Evolutionary conservation across 2,888 invertebrate genomes (phyloP).

Genomic region (Harpalus rubripes): DNA sequence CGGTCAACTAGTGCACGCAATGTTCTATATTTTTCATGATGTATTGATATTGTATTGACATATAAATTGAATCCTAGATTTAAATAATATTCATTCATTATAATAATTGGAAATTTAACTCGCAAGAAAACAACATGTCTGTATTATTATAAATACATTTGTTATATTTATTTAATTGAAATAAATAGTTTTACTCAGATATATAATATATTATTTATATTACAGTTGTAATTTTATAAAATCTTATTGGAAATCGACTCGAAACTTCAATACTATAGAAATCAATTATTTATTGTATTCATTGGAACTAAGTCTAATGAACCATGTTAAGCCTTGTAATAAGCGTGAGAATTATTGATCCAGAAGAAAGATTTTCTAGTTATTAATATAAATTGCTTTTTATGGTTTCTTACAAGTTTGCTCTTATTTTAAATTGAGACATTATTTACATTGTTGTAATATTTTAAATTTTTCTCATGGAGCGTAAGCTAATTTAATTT

Average conservation of each 20-base stretch:
- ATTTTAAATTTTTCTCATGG: slow-evolving; percentile 6
- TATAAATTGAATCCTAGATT: no score
- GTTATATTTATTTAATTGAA: no score
- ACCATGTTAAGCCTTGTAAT: slow-evolving; percentile 16
- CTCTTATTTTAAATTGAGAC: background rate
- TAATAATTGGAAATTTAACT: no score
- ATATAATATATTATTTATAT: background rate
- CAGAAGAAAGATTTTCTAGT: slow-evolving; percentile 25
- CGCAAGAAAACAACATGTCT: no score
- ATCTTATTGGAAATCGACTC: background rate
- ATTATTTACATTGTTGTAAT: background rate
- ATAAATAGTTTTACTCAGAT: background rate
- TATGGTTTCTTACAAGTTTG: background rate
- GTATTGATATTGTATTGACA: no score
- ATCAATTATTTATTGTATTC: slow-evolving; percentile 22
- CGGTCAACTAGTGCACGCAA: no score
- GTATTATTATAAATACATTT: no score
- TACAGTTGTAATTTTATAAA: background rate
- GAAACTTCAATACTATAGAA: slow-evolving; percentile 8
- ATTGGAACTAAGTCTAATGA: slow-evolving; percentile 25
- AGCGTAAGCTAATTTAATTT: background rate
- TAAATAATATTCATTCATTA: no score
- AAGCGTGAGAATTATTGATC: slow-evolving; percentile 30
- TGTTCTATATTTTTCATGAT: no score
- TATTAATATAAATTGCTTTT: slow-evolving; percentile 32